Percentiles rank a stretch among this genome's conserved stretches.
These are phyloP conservation scores for Lithophane leautieri DNA, from an alignment of 2,888 invertebrate species.

Conservation along the genomic window DNA sequence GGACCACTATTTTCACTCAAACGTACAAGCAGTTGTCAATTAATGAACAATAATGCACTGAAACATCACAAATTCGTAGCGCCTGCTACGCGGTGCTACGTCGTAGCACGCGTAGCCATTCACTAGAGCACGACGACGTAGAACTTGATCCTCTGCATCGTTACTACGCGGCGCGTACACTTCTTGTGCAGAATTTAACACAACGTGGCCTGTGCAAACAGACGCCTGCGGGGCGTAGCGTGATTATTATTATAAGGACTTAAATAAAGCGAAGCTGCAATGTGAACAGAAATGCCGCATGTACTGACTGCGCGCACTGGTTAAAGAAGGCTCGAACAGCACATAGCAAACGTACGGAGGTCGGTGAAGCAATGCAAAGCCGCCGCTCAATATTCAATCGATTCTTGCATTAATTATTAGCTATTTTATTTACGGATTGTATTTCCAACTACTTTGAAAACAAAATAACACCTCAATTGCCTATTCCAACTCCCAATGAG, in stretches of 20 bases:
- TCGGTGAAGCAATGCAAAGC: not conserved
- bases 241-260: conserved; percentile 27
- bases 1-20: not conserved
- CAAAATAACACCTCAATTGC: not conserved
- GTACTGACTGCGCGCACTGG: not conserved
- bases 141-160: conserved; percentile 14
- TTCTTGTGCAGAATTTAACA: conserved; percentile 5
- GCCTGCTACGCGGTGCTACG: not conserved
- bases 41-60: not conserved
- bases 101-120: not conserved
- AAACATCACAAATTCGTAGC: not conserved
- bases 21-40: not conserved
- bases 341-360: not conserved
- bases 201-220: conserved; percentile 25
- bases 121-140: not conserved
- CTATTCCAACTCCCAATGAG: not conserved
- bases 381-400: not conserved
- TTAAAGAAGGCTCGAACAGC: not conserved
- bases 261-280: conserved; percentile 22
- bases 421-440: not conserved
- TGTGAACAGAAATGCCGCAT: not conserved
- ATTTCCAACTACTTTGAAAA: not conserved
- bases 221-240: not conserved
- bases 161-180: not conserved
- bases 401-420: not conserved